phyloP scores from a whole-genome alignment of 2,888 invertebrate species.

The Isotomurus palustris region DNA sequence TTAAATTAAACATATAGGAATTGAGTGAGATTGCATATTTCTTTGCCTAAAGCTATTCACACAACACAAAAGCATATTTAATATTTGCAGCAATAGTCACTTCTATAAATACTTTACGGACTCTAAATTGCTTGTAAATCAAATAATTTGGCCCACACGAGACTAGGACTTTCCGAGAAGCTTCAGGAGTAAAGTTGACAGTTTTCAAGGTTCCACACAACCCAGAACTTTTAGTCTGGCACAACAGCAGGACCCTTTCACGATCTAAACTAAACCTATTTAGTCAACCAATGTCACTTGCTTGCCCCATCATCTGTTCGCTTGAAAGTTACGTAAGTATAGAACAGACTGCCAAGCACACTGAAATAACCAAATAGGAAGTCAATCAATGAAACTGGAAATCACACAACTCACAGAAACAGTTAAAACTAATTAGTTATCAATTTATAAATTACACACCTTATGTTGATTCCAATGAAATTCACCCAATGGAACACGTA shows the following conservation, averaged over 20 bases:
- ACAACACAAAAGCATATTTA: not conserved
- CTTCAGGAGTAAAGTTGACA: too few species aligned
- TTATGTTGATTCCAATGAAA: constrained; percentile 93
- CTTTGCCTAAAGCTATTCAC: not conserved
- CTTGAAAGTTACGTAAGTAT: constrained; percentile 80
- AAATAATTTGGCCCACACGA: not conserved
- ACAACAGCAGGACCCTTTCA: too few species aligned
- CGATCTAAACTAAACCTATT: too few species aligned
- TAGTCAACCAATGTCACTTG: too few species aligned
- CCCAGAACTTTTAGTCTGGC: too few species aligned
- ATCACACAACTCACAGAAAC: not conserved
- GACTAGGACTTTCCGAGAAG: not conserved
- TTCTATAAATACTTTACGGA: not conserved
- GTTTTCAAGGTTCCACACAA: too few species aligned
- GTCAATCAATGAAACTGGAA: too few species aligned
- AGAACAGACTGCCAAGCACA: constrained; percentile 75
- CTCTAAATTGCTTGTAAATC: not conserved
- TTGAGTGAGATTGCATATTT: too few species aligned
- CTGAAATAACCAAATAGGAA: constrained; percentile 30
- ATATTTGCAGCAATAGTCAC: not conserved
- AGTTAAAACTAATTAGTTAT: not conserved
- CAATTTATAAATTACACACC: constrained; percentile 51
- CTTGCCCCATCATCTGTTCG: constrained; percentile 51
- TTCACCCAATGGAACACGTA: constrained; percentile 92
- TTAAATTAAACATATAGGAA: too few species aligned